Evolutionary conservation across 2,888 invertebrate species (phyloP).

Genomic region (Acrobasis repandana): DNA sequence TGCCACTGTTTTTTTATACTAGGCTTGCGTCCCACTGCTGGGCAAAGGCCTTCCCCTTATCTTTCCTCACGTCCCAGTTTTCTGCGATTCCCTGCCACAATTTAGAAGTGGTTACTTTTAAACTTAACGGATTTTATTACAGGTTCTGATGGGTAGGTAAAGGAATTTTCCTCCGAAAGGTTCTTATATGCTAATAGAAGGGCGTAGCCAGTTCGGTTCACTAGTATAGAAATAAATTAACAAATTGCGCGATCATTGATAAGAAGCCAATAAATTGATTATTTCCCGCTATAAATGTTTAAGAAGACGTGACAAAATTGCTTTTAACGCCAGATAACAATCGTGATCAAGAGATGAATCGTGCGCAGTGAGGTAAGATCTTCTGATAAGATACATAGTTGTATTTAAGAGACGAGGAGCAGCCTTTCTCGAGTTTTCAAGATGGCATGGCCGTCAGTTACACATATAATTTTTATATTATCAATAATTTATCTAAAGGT

Average conservation of each 20-base stretch:
- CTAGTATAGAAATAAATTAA: neutral
- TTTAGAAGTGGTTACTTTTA: too few species aligned
- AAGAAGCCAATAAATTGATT: constrained; percentile 28
- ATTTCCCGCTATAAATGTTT: constrained; percentile 32
- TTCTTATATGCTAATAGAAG: too few species aligned
- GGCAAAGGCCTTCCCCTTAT: too few species aligned
- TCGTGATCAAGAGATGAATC: constrained; percentile 37
- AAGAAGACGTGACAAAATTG: constrained; percentile 17
- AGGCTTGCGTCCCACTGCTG: too few species aligned
- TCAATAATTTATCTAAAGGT: constrained; percentile 16
- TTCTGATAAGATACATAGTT: constrained; percentile 49
- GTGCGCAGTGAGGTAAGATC: constrained; percentile 45
- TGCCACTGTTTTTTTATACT: too few species aligned
- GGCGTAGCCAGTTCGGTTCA: too few species aligned
- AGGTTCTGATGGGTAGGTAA: too few species aligned
- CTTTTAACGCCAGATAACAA: constrained; percentile 45
- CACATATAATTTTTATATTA: constrained; percentile 32
- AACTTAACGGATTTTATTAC: too few species aligned
- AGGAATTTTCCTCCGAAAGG: too few species aligned
- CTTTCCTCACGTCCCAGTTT: too few species aligned
- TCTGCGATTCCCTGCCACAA: too few species aligned
- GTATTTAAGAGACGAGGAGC: constrained; percentile 51
- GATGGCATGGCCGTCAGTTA: constrained; percentile 42
- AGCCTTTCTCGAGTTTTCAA: constrained; percentile 51
- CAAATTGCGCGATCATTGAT: constrained; percentile 7